Conservation (phyloP, 2,797 vertebrate species). For the Alcedo atthis region DNA sequence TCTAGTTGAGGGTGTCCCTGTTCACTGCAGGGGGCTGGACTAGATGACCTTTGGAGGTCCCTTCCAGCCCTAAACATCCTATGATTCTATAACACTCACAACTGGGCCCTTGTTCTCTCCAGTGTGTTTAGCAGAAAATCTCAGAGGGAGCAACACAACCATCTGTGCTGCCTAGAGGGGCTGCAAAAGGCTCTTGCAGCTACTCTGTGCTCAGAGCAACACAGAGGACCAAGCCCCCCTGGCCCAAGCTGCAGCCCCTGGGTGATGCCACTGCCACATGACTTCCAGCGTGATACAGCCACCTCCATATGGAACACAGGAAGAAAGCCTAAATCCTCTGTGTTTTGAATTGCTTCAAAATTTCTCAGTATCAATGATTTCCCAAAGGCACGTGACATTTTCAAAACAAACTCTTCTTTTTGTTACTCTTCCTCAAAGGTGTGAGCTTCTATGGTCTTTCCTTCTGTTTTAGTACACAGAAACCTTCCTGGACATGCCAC, state of each 20-base stretch:
- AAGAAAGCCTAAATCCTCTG: not conserved
- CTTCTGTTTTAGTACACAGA: not conserved
- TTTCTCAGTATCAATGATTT: not conserved
- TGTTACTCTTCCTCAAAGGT: not conserved
- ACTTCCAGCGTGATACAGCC: not conserved
- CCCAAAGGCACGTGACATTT: not conserved
- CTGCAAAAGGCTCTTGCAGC: not conserved
- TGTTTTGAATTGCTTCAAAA: not conserved
- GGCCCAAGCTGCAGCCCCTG: not conserved
- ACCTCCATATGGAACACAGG: fast-evolving
- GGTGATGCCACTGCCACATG: fast-evolving
- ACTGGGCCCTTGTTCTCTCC: not conserved
- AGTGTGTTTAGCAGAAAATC: not conserved
- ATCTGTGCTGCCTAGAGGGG: fast-evolving
- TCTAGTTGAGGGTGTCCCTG: no score
- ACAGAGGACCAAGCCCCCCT: fast-evolving
- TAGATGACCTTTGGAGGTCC: no score
- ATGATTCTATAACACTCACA: not conserved
- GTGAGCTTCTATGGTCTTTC: not conserved
- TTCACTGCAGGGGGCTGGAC: no score
- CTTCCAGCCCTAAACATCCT: no score
- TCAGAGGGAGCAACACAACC: not conserved
- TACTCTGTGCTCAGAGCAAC: not conserved
- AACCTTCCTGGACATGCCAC: not conserved
- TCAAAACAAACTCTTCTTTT: not conserved